phyloP scores from a whole-genome alignment of 2,113 vertebrate genomes.

The Mirounga angustirostris region DNA sequence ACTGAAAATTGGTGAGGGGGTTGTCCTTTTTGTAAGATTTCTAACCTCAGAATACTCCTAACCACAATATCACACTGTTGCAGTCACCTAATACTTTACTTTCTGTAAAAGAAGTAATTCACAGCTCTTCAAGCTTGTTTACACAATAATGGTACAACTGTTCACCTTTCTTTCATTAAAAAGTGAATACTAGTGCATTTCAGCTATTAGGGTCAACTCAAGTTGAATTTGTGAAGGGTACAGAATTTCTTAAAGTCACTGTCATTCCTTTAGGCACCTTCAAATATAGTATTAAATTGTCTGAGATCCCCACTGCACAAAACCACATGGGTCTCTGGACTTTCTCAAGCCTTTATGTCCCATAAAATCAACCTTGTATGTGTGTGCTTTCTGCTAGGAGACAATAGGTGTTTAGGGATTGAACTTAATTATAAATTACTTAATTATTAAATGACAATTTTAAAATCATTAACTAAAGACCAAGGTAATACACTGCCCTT shows the following conservation, averaged over 20 bases:
- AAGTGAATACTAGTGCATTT: not conserved
- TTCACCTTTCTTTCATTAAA: constrained; percentile 45
- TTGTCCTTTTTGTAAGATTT: constrained; percentile 52
- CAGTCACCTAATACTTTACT: constrained; percentile 5
- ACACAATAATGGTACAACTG: not conserved
- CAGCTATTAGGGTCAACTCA: not conserved
- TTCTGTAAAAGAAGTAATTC: constrained; percentile 43
- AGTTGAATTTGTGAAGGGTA: constrained; percentile 1
- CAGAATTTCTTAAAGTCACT: not conserved
- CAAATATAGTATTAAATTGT: not conserved
- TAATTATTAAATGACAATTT: not conserved
- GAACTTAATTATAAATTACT: not conserved
- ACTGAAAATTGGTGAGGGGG: constrained; percentile 2
- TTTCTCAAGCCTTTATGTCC: not conserved
- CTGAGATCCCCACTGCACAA: not conserved
- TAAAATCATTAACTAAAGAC: not conserved
- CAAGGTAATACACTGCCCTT: not conserved
- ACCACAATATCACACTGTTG: not conserved
- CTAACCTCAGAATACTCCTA: constrained; percentile 9
- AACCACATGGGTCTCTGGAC: not conserved
- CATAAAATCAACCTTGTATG: not conserved
- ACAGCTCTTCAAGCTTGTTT: constrained; percentile 6
- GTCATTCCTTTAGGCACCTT: not conserved
- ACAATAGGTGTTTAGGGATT: not conserved
- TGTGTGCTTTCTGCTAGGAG: not conserved